Evolutionary conservation across 1,140 invertebrate species (phyloP).

Genomic region (Drosophila repleta): DNA sequence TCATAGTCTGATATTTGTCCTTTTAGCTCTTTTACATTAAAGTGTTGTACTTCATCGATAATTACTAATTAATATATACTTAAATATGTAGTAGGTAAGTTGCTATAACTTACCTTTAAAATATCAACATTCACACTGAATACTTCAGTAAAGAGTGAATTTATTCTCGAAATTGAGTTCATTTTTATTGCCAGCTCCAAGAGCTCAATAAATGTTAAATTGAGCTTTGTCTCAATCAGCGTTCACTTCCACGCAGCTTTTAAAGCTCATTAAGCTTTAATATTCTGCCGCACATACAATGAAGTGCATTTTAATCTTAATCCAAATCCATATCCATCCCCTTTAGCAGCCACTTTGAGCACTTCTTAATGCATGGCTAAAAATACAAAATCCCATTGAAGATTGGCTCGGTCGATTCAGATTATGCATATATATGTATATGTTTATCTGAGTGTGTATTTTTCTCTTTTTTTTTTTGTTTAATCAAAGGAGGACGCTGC

Average conservation of each 20-base stretch:
- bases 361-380: conserved; percentile 2
- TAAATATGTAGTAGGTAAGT: no score
- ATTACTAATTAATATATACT: no score
- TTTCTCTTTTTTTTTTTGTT: neutral
- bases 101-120: no score
- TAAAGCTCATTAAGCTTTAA: conserved; percentile 2
- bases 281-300: neutral
- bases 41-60: no score
- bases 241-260: neutral
- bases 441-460: no score
- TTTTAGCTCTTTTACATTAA: no score
- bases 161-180: no score
- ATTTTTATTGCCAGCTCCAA: neutral
- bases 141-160: no score
- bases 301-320: neutral
- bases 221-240: no score
- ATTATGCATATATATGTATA: neutral
- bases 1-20: no score
- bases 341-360: neutral
- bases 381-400: conserved; percentile 14
- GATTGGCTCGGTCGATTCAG: conserved; percentile 2
- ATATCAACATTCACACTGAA: no score
- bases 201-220: no score
- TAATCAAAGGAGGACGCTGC: neutral
- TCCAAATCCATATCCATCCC: neutral